phyloP scores from a whole-genome alignment of 2,888 invertebrate genomes.

The Anticlea derivata region DNA sequence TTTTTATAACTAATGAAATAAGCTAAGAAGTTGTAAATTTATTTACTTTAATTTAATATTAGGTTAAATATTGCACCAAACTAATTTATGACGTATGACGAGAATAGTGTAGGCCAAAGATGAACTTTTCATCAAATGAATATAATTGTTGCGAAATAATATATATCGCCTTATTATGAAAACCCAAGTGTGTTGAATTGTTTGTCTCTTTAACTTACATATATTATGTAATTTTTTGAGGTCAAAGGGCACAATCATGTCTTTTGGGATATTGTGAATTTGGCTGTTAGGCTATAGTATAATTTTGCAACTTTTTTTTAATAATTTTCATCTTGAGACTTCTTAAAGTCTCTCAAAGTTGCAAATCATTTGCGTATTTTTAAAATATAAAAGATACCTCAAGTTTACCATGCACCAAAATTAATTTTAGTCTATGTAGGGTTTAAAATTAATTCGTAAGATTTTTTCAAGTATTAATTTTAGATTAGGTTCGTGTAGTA shows the following conservation, averaged over 20 bases:
- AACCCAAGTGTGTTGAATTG: no score
- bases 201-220: no score
- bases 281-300: conserved; percentile 6
- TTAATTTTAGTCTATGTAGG: conserved; percentile 66
- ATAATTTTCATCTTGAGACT: conserved; percentile 4
- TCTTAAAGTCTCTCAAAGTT: conserved; percentile 10
- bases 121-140: conserved; percentile 80
- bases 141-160: conserved; percentile 64
- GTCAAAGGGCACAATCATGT: no score
- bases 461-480: conserved; percentile 66
- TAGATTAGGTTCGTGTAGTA: conserved; percentile 49
- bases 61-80: conserved; percentile 61
- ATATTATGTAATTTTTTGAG: no score
- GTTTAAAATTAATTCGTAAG: conserved; percentile 48
- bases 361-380: conserved; percentile 40
- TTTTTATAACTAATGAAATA: conserved; percentile 27
- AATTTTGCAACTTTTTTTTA: conserved; percentile 37
- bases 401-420: conserved; percentile 83
- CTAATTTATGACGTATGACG: conserved; percentile 61
- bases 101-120: conserved; percentile 77
- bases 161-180: no score
- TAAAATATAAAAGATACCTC: conserved; percentile 70
- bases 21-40: conserved; percentile 34
- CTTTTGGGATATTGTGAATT: conserved; percentile 1
- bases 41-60: conserved; percentile 19